Base-by-base conservation (phyloP, 2,888 invertebrate species). In the Uloborus plumipes region DNA sequence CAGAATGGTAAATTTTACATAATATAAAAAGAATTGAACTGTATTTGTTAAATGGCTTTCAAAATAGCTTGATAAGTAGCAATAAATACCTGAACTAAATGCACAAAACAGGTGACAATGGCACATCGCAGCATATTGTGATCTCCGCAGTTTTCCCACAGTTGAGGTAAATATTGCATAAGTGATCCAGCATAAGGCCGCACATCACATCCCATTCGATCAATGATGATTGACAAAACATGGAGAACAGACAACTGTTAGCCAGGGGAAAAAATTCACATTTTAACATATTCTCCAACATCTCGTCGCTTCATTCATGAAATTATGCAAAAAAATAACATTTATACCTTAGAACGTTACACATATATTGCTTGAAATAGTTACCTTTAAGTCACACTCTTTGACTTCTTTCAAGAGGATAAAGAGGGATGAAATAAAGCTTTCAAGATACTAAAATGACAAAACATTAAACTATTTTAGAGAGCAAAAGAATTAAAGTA, bases 71-170 rank as follows among this genome's bases (percentile, higher is more conserved):
- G 4, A 26, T 26, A 26, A n/a, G 26, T 4, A 26, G 4, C 26
- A 26, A 26, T 26, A 26, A 26, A 20, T 84, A 89, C 94, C 91
- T 95, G 94, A 71, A 97, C 94, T 73, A 97, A 91, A 88, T 96
- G 94, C 84, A 94, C 94, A 62, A 97, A 91, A 0, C 96, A 94
- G 4, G 95, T 93, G 14, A 98, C 93, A 85, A 97, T 96, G 64
- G 97, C 95, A 88, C 96, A 96, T 16, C 96, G 91, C 85, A 98
- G 90, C 95, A 98, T 95, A 89, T 95, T 94, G 88, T 96, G 95
- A 81, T 93, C 93, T 81, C 93, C 93, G 14, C 96, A 95, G 89
- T 95, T 95, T 84, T 93, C 92, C 97, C 98, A 98, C 86, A 98
- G 90, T 85, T 93, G 90, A 14, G 97, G 97, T 86, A 98, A 91